Conservation (phyloP, 2,797 vertebrate species). For the Pseudomugil gertrudae region DNA sequence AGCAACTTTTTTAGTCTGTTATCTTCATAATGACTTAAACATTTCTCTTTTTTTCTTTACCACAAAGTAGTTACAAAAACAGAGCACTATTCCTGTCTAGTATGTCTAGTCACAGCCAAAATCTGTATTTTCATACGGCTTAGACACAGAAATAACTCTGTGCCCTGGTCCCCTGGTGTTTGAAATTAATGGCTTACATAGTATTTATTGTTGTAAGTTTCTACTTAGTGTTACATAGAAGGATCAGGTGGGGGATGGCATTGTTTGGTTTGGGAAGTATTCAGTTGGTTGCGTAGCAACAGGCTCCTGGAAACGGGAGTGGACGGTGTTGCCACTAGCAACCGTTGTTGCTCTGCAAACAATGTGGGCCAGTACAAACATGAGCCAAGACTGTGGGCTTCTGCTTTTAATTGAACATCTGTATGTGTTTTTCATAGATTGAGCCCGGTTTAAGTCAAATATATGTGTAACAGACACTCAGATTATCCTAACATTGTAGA, state of each 20-base stretch:
- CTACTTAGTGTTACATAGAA: constrained; percentile 88
- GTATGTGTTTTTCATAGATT: constrained; percentile 88
- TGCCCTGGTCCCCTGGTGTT: constrained; percentile 68
- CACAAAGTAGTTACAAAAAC: constrained; percentile 49
- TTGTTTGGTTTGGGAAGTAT: constrained; percentile 99
- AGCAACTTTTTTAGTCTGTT: constrained; percentile 43
- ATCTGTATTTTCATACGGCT: constrained; percentile 67
- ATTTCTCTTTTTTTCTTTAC: constrained; percentile 51
- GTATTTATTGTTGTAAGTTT: constrained; percentile 88
- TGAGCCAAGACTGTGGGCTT: constrained; percentile 85
- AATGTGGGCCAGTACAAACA: constrained; percentile 91
- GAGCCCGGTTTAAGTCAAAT: constrained; percentile 72
- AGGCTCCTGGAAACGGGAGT: constrained; percentile 90
- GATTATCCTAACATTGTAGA: constrained; percentile 60
- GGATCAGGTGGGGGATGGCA: constrained; percentile 89
- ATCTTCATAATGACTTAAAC: constrained; percentile 70
- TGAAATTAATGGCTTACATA: constrained; percentile 91
- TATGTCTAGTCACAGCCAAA: constrained; percentile 59
- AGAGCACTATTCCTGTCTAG: constrained; percentile 48
- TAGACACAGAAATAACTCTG: constrained; percentile 75
- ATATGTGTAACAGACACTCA: constrained; percentile 72
- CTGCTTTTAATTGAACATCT: constrained; percentile 92
- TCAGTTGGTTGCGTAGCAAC: constrained; percentile 92
- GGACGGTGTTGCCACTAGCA: constrained; percentile 91
- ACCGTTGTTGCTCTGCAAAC: constrained; percentile 97